Base-by-base conservation (phyloP, 2,113 vertebrate genomes). In the Callipepla squamata region DNA sequence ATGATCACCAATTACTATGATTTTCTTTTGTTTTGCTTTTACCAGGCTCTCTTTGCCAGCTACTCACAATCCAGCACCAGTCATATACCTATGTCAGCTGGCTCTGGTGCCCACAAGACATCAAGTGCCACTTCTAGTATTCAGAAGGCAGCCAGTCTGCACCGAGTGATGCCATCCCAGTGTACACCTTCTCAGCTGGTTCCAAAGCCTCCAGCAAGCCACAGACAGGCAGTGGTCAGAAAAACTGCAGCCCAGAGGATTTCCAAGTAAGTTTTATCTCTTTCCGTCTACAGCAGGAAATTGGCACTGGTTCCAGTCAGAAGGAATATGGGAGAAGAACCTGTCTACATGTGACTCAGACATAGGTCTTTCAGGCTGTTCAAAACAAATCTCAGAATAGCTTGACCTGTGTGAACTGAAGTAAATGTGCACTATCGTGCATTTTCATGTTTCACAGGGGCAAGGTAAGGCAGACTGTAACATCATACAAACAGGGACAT, bases 241-340 rank as follows among this genome's bases (percentile, higher is more conserved):
- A 99, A 98, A 95, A 95, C 97, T 32, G 55, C 97, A 95, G 92
- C 97, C 34, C 98, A 99, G 91, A 98, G 97, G 82, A 96, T 97
- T 87, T 97, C 97, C 97, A 99, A 98, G 99, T 99, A 99, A 99
- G 98, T 97, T 92, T 93, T 65, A 11, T 92, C 73, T 85, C n/a
- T 91, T 86, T 51, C 40, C 11, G 48, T 79, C n/a, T 23, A 23
- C 44, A 45, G 21, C 9, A 84, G 34, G 38, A 26, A 75, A 10
- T 18, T 89, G 44, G 42, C 58, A 62, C 11, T 74, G 38, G 25
- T 84, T 65, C 12, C 17, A 5, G 15, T 3, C 2, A 67, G 81
- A 70, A 66, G 65, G 11, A 85, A 50, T 83, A 59, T 48, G 2
- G 1, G 50, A 57, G 28, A 87, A 92, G 40, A 67, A 85, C n/a